A percentile compares a stretch with the other conserved stretches of the same genome.
Evolutionary conservation across 2,797 vertebrate genomes (phyloP).

Genomic region (Malacoctenus gilli): DNA sequence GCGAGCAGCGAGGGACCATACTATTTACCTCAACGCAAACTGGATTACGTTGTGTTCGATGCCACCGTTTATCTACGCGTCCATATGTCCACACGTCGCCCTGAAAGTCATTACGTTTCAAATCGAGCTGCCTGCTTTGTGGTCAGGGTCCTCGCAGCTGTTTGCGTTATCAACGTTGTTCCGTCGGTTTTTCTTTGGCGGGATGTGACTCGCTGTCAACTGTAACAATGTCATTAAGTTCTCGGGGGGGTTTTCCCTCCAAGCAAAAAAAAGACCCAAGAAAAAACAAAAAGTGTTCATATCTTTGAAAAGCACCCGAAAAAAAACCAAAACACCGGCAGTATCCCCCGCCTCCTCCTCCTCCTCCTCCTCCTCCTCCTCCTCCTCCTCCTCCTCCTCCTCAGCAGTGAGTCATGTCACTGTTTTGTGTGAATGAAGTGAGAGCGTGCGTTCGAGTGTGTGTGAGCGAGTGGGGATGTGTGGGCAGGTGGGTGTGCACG

Average conservation of each 20-base stretch:
- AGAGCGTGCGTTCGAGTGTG: conserved; percentile 20
- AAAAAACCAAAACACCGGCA: conserved; percentile 78
- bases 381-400: conserved; percentile 70
- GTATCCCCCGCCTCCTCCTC: too few relatives aligned
- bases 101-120: conserved; percentile 32
- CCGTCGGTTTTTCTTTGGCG: conserved; percentile 38
- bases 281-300: conserved; percentile 75
- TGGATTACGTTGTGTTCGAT: conserved; percentile 39
- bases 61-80: conserved; percentile 28
- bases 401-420: conserved; percentile 74
- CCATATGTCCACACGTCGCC: conserved; percentile 10
- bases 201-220: conserved; percentile 54
- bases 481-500: conserved; percentile 57
- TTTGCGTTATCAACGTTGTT: conserved; percentile 56
- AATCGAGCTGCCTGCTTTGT: conserved; percentile 71
- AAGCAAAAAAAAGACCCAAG: conserved; percentile 66
- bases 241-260: conserved; percentile 54
- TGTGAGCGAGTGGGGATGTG: conserved; percentile 32
- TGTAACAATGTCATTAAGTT: conserved; percentile 36
- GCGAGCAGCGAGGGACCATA: conserved; percentile 46
- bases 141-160: conserved; percentile 67
- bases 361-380: conserved; percentile 68
- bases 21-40: conserved; percentile 63
- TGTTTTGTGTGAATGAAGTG: conserved; percentile 73
- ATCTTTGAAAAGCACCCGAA: conserved; percentile 67